These are phyloP conservation scores for Podotricha telesiphe DNA, from an alignment of 2,888 invertebrate species.

Conservation along the genomic window DNA sequence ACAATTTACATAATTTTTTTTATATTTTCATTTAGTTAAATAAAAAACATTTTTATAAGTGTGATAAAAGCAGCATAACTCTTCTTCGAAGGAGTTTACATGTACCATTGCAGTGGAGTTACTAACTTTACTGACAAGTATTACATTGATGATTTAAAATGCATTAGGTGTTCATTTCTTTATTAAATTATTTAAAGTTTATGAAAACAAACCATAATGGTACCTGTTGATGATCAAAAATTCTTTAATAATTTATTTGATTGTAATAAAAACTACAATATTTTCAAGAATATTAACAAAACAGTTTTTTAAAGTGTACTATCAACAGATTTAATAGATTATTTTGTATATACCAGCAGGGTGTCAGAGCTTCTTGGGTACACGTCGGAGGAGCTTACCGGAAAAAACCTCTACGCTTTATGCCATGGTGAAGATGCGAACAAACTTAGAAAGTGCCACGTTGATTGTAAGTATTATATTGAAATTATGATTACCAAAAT, in stretches of 20 bases:
- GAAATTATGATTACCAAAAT: neutral
- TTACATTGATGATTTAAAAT: too few relatives aligned
- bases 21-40: too few relatives aligned
- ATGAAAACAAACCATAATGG: too few relatives aligned
- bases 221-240: too few relatives aligned
- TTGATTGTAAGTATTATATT: slow-evolving; percentile 92
- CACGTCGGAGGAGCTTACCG: slow-evolving; percentile 95
- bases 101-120: too few relatives aligned
- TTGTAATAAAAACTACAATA: neutral
- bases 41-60: too few relatives aligned
- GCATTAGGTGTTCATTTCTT: too few relatives aligned
- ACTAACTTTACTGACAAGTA: too few relatives aligned
- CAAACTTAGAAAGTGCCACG: slow-evolving; percentile 96
- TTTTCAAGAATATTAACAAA: neutral
- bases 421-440: slow-evolving; percentile 98
- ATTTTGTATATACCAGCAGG: slow-evolving; percentile 80
- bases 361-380: slow-evolving; percentile 97
- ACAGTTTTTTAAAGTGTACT: neutral
- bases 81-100: too few relatives aligned
- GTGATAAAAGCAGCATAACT: too few relatives aligned
- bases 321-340: slow-evolving; percentile 25
- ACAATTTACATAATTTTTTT: slow-evolving; percentile 37
- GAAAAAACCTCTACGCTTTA: slow-evolving; percentile 95
- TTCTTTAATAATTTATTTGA: neutral
- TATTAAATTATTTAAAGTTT: too few relatives aligned